These are phyloP conservation scores for Dicyrtoma fusca DNA, from an alignment of 2,888 invertebrate genomes.

Conservation along the genomic window DNA sequence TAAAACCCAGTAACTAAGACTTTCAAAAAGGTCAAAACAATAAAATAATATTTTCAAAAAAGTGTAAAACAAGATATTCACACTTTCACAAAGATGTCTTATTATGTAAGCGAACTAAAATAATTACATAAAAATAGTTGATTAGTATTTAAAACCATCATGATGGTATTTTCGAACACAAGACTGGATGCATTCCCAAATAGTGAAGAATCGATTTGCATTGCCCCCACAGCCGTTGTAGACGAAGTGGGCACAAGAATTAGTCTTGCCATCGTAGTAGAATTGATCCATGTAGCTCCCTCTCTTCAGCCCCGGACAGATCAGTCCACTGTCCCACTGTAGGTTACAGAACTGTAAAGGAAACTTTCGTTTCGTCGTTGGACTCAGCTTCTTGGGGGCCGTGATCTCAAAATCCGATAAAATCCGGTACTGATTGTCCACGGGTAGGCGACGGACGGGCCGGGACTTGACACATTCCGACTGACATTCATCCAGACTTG, in stretches of 20 bases:
- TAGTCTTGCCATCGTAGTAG: constrained; percentile 41
- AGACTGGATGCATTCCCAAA: constrained; percentile 43
- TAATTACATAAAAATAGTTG: no score
- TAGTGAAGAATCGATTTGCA: constrained; percentile 43
- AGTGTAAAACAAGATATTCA: no score
- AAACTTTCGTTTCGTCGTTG: constrained; percentile 31
- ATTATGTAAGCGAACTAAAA: no score
- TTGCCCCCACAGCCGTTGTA: constrained; percentile 53
- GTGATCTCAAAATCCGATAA: constrained; percentile 25
- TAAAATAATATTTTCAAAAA: no score
- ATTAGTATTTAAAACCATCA: no score
- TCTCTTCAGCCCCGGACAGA: constrained; percentile 43
- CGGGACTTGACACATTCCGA: constrained; percentile 8
- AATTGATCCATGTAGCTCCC: constrained; percentile 47
- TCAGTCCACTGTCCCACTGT: constrained; percentile 41
- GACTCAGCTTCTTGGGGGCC: neutral
- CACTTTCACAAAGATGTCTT: no score
- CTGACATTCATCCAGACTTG: neutral
- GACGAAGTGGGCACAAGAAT: constrained; percentile 44
- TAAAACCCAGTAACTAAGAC: no score
- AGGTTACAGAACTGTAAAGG: constrained; percentile 44
- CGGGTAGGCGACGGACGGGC: constrained; percentile 1
- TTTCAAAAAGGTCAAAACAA: no score
- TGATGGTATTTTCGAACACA: constrained; percentile 12
- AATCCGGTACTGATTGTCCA: constrained; percentile 7